Base-by-base conservation (phyloP, 2,113 vertebrate species). In the Proterorhinus semilunaris region DNA sequence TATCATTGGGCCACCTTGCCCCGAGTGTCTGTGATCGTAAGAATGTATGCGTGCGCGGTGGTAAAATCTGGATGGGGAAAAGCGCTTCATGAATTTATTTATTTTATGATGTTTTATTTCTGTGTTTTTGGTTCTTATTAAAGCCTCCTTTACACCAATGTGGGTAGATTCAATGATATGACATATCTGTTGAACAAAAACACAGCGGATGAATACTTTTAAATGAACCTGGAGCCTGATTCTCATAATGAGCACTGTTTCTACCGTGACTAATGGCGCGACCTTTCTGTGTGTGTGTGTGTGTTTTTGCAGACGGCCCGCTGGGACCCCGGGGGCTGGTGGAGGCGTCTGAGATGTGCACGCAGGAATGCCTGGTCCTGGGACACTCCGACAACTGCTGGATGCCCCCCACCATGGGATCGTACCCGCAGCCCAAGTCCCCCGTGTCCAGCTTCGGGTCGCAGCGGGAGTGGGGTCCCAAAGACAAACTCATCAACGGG, bases 321-420 rank as follows among this genome's bases (percentile, higher is more conserved):
- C 89, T 98, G 81, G 98, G 98, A 50, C 96, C 96, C 10, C 93
- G 96, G 79, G 98, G 98, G 75, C 92, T 99, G 86, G 95, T 96
- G 82, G 98, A 99, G 90, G 98, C 98, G 46, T 97, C 97, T 47
- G 98, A 99, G 91, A 98, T 98, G 98, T 99, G 98, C 84, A 99
- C 98, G 82, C 98, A 99, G 86, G 98, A 98, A 91, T 98, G 98
- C 75, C 87, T 99, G 52, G 95, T 99, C 79, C 92, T 99, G 78
- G 98, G 98, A 84, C 98, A 99, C 81, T 99, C 98, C 63, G 98
- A 99, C 93, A 98, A 99, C 92, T 99, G 98, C 89, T 99, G 98
- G 98, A 99, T 99, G 98, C 98, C 98, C 36, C 96, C 96, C 5
- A 93, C 90, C 47, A 85, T 98, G 80, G 95, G 94, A 76, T 84